phyloP scores from a whole-genome alignment of 2,888 invertebrate genomes.

The Scaptomyza flava region DNA sequence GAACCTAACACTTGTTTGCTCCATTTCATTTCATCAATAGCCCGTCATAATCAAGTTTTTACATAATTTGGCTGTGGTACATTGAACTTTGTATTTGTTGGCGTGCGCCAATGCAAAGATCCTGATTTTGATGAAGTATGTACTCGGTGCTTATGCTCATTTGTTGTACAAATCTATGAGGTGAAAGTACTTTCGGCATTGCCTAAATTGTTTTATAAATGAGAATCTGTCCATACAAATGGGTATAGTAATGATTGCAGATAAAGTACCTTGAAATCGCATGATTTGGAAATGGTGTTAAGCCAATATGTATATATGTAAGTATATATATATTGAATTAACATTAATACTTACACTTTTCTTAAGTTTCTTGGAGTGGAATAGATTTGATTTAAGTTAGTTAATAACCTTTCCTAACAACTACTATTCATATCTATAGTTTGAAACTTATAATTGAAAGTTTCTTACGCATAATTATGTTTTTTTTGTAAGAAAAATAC shows the following conservation, averaged over 20 bases:
- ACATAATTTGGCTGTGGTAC: slow-evolving; percentile 30
- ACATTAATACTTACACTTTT: too few species aligned
- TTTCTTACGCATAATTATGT: too few species aligned
- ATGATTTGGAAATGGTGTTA: too few species aligned
- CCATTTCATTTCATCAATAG: slow-evolving; percentile 53
- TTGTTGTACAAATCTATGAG: background rate
- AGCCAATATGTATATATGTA: too few species aligned
- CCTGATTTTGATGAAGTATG: background rate
- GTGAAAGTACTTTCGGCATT: slow-evolving; percentile 10
- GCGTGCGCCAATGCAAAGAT: slow-evolving; percentile 20
- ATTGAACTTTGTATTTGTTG: slow-evolving; percentile 37
- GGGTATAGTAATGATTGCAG: slow-evolving; percentile 6
- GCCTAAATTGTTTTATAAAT: slow-evolving; percentile 13
- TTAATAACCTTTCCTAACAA: too few species aligned
- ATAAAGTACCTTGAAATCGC: background rate
- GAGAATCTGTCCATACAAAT: slow-evolving; percentile 5
- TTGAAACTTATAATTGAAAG: too few species aligned
- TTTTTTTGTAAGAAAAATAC: too few species aligned
- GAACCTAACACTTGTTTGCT: slow-evolving; percentile 42
- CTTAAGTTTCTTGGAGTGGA: too few species aligned
- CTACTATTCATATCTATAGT: too few species aligned
- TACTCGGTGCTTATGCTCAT: background rate
- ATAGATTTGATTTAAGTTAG: too few species aligned
- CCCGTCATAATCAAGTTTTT: slow-evolving; percentile 27
- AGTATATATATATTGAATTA: too few species aligned